These are phyloP conservation scores for Tetrax tetrax DNA, from an alignment of 2,113 vertebrate genomes.

Conservation along the genomic window DNA sequence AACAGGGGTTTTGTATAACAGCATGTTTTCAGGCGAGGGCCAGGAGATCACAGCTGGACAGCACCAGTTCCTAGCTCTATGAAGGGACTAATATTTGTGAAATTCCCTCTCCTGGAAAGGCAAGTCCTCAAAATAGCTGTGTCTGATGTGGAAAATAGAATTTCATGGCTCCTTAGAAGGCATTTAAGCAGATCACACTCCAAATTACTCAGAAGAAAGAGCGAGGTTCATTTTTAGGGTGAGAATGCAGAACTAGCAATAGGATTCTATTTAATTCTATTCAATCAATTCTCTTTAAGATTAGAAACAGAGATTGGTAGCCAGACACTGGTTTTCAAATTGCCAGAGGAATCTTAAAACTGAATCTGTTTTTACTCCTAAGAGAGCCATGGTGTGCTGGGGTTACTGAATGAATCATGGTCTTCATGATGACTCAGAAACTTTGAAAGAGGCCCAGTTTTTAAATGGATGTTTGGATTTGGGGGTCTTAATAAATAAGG, in stretches of 20 bases:
- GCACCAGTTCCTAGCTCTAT: constrained; percentile 20
- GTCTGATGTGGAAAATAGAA: constrained; percentile 21
- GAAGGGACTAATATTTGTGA: constrained; percentile 40
- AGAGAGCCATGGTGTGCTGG: neutral
- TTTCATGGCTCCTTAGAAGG: constrained; percentile 63
- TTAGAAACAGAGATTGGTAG: constrained; percentile 31
- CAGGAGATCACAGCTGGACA: constrained; percentile 51
- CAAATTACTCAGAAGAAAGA: constrained; percentile 29
- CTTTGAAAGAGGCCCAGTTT: constrained; percentile 53
- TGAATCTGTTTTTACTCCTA: constrained; percentile 39
- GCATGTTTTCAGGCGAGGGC: constrained; percentile 2
- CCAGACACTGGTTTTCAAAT: constrained; percentile 15
- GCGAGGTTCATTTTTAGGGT: neutral
- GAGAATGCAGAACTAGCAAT: neutral
- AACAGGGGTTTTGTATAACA: constrained; percentile 29
- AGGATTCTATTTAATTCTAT: no score
- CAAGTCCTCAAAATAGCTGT: constrained; percentile 43
- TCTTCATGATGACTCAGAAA: constrained; percentile 62
- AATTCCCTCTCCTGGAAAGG: constrained; percentile 38
- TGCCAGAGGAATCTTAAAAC: constrained; percentile 44
- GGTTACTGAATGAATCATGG: constrained; percentile 52
- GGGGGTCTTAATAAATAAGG: constrained; percentile 43
- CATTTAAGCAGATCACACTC: constrained; percentile 40
- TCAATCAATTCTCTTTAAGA: constrained; percentile 24
- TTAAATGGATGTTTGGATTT: constrained; percentile 27